Evolutionary conservation across 2,113 vertebrate genomes (phyloP), one percentile per base, ranked within the genome.

Genomic region (Spermophilus dauricus): DNA sequence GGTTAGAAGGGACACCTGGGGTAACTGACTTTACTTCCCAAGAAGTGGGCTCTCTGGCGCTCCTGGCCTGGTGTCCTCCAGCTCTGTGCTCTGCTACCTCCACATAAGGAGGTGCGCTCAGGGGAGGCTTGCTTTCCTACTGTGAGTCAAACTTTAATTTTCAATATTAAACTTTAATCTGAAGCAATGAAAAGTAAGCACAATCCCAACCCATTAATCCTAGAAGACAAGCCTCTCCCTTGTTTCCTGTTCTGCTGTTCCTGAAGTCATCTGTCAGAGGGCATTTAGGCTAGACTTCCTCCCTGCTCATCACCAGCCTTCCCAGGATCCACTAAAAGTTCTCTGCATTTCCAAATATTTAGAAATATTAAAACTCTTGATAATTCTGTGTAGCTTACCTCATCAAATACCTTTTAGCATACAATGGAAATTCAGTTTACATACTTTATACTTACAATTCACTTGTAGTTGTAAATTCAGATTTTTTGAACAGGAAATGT

Each of bases 61-160:
- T 42, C 22, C 20, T 34, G 28, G 32, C 34, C 2, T 45, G n/a
- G 12, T 9, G 4, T 4, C 58, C 17, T 1, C 32, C 42, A n/a
- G 16, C 28, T 26, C 30, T 48, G 3, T 11, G 6, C 5, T 34
- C 17, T 12, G 30, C 30, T 34, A 2, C 56, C n/a, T 17, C 39
- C 56, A 22, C 0, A 20, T 34, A 61, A 34, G 7, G 18, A 0
- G 17, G 11, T 42, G 2, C 16, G 12, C 8, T 0, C 0, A 78
- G 51, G 58, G 7, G 11, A 39, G 24, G 14, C 17, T 24, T 61
- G 14, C 28, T 63, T 56, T 76, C 34, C 11, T 39, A 75, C 2
- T 51, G 6, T 12, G 34, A 78, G 37, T 61, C 24, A 56, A 85
- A 39, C 28, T 77, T 81, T n/a, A 45, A 24, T 13, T 20, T 76